Conservation (phyloP, 2,797 vertebrate genomes). For the Pristis pectinata region DNA sequence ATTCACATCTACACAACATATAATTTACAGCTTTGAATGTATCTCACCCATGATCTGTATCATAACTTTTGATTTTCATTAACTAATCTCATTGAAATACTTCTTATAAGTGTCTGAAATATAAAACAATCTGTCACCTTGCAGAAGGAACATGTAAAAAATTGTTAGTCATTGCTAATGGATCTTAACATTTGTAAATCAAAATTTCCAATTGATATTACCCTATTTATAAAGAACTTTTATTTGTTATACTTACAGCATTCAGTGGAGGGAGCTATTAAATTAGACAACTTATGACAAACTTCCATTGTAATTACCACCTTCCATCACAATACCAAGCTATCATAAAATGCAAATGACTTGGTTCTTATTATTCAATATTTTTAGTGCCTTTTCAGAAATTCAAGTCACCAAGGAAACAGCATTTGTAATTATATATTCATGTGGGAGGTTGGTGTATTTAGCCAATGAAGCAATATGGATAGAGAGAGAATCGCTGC, state of each 20-base stretch:
- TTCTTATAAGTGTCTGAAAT: neutral
- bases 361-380: neutral
- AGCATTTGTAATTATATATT: neutral
- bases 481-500: neutral
- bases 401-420: neutral
- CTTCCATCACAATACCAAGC: neutral
- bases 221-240: neutral
- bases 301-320: neutral
- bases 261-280: conserved; percentile 23
- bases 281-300: neutral
- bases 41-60: neutral
- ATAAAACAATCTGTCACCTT: neutral
- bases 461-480: neutral
- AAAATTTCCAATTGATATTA: neutral
- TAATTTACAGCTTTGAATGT: neutral
- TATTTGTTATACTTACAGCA: conserved; percentile 6
- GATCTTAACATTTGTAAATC: neutral
- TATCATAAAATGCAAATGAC: neutral
- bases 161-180: neutral
- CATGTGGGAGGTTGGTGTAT: neutral
- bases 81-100: neutral
- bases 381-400: neutral
- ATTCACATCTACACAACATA: neutral
- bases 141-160: neutral
- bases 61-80: conserved; percentile 6